Evolutionary conservation across 2,113 vertebrate species (phyloP).

Genomic region (Brachyhypopomus gauderio): DNA sequence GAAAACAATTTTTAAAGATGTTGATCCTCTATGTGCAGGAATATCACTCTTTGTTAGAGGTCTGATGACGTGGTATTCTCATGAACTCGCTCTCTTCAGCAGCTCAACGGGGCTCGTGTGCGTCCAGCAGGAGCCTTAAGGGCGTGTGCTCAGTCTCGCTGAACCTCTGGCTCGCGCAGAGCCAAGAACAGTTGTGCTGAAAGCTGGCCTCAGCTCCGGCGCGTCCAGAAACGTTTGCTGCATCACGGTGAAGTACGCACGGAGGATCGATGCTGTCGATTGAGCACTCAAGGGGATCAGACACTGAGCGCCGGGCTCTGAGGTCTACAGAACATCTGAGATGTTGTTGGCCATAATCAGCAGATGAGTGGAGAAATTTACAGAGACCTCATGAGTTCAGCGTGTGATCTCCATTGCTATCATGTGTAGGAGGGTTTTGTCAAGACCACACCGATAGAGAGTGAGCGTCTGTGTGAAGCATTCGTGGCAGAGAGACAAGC

Average conservation of each 20-base stretch:
- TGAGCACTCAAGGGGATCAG: neutral
- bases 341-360: neutral
- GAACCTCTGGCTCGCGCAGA: neutral
- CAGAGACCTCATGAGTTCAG: neutral
- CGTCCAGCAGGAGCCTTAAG: neutral
- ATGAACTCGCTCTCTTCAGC: neutral
- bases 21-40: neutral
- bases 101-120: neutral
- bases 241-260: conserved; percentile 13
- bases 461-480: conserved; percentile 12
- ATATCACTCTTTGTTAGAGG: neutral
- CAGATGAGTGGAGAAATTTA: neutral
- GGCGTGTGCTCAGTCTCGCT: neutral
- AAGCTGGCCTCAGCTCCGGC: neutral
- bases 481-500: neutral
- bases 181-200: conserved; percentile 11
- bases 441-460: neutral
- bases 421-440: neutral
- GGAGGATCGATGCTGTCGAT: neutral
- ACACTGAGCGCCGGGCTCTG: conserved; percentile 8
- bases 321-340: conserved; percentile 16
- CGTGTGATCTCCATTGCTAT: neutral
- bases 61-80: neutral
- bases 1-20: neutral
- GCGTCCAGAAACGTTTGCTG: neutral